Evolutionary conservation across 2,797 vertebrate genomes (phyloP), one percentile per base, ranked within the genome.

Genomic region (Sciurus vulgaris): DNA sequence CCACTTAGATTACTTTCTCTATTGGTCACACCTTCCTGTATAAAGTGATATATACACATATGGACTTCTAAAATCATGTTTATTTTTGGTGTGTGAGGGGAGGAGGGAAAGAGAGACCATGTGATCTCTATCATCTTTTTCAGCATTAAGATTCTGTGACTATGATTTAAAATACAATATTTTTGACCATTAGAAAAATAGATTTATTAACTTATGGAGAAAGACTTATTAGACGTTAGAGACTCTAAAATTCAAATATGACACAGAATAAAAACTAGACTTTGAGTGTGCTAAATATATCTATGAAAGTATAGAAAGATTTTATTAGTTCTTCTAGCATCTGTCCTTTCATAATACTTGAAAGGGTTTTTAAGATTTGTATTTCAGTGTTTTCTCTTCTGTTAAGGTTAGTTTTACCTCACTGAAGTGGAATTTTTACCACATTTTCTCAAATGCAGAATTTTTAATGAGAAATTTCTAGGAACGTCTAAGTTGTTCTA

Each of bases 21-120:
- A 76, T 41, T 86, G 79, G 70, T 93, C 83, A 96, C n/a, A 89
- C 65, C 49, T 96, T 95, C 51, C 17, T 63, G 82, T 74, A 77
- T 74, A 94, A 81, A 93, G 72, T 69, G 56, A 67, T 73, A 91
- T 3, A 67, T 69, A 91, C 14, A 91, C 86, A 97, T 83, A 96
- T 79, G 89, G 89, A 86, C 38, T 72, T 95, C 72, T 79, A 38
- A 78, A 95, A 91, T 26, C 13, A 81, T 44, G 35, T 24, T 91
- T 94, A 93, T 79, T 96, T 93, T 94, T 83, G 59, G 30, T 51
- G 15, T 77, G 6, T 89, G 30, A 70, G 24, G 49, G 49, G 12
- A 65, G 12, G 56, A 26, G 17, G 5, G 30, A 93, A 87, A 90
- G 47, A 69, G 85, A 56, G 8, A 67, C 49, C 81, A 92, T 49